Evolutionary conservation across 2,113 vertebrate genomes (phyloP).

Genomic region (Cephalophus harveyi): DNA sequence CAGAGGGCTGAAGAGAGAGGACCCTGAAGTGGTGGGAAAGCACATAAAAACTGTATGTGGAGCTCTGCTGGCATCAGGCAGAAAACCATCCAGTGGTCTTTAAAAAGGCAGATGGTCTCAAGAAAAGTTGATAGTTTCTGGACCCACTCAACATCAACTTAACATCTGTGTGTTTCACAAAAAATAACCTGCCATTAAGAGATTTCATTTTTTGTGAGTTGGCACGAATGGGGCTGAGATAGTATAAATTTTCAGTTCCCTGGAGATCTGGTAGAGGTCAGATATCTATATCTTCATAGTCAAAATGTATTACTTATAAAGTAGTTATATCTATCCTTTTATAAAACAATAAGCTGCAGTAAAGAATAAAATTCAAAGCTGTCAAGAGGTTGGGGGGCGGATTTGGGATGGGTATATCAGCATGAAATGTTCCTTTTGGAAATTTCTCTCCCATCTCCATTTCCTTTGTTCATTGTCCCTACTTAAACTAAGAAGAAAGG

Average conservation of each 20-base stretch:
- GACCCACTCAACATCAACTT: background rate
- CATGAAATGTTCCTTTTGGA: background rate
- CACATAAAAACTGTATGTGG: background rate
- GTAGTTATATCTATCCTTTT: background rate
- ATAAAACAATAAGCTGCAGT: slow-evolving; percentile 34
- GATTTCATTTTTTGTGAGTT: background rate
- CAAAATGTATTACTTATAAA: background rate
- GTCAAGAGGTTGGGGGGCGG: background rate
- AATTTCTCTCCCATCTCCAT: background rate
- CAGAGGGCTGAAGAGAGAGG: background rate
- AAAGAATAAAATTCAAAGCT: background rate
- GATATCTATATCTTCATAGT: slow-evolving; percentile 31
- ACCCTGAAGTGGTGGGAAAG: background rate
- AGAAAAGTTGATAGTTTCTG: background rate
- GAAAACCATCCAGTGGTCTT: slow-evolving; percentile 12
- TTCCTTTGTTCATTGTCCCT: slow-evolving; percentile 41
- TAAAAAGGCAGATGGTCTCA: background rate
- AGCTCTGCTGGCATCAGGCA: background rate
- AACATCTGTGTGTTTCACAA: background rate
- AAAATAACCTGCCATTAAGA: background rate
- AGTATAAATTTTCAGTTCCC: slow-evolving; percentile 1
- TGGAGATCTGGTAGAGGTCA: background rate
- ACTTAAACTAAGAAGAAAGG: background rate
- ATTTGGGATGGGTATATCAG: background rate
- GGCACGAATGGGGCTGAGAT: slow-evolving; percentile 49